These are phyloP conservation scores for Apotomis betuletana DNA, from an alignment of 2,888 invertebrate species.

Conservation along the genomic window DNA sequence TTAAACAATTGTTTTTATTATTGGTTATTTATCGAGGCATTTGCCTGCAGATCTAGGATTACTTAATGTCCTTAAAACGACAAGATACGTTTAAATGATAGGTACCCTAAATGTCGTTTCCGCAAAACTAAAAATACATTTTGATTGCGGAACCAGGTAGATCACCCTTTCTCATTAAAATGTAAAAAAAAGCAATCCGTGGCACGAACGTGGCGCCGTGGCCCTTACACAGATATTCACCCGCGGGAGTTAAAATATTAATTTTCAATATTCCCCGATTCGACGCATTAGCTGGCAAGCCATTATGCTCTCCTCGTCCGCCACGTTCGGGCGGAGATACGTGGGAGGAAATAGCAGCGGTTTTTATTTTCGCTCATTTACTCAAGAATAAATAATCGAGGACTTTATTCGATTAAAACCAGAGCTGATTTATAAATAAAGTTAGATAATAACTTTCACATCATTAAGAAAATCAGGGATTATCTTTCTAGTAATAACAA, in stretches of 20 bases:
- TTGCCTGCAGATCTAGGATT: too few species aligned
- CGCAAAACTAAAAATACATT: conserved; percentile 1
- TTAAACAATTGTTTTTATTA: too few species aligned
- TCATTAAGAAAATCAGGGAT: too few species aligned
- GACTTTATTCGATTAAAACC: too few species aligned
- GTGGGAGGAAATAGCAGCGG: neutral
- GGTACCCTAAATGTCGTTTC: neutral
- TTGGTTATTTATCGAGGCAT: too few species aligned
- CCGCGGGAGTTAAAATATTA: conserved; percentile 44
- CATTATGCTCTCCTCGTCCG: conserved; percentile 46
- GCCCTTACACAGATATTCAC: conserved; percentile 22
- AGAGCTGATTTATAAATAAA: too few species aligned
- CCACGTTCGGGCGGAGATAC: conserved; percentile 40
- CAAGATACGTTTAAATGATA: too few species aligned
- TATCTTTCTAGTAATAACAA: too few species aligned
- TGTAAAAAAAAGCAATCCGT: conserved; percentile 33
- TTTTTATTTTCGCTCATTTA: too few species aligned
- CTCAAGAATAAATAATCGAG: too few species aligned
- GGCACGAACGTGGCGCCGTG: conserved; percentile 5
- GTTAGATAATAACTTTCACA: too few species aligned
- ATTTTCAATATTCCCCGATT: conserved; percentile 45
- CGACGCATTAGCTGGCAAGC: conserved; percentile 26
- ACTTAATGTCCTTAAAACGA: too few species aligned
- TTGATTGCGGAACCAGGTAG: conserved; percentile 7
- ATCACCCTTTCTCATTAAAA: conserved; percentile 14